A percentile compares a stretch with the other conserved stretches of the same genome.
phyloP scores from a whole-genome alignment of 1,140 invertebrate genomes.

The Pseudobourletiella spinata region DNA sequence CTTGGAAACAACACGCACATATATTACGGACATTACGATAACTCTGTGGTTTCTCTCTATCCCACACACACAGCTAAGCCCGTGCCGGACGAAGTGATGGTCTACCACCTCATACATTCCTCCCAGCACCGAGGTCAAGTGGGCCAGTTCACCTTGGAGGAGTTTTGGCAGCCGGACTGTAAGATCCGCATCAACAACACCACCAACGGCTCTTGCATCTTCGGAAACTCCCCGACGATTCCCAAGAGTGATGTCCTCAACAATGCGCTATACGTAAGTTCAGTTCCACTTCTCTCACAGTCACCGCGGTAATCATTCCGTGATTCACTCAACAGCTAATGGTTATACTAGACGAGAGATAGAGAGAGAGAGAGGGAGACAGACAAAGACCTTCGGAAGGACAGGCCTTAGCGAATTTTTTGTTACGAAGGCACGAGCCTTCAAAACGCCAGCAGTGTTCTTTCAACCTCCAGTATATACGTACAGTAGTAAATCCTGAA shows the following conservation, averaged over 20 bases:
- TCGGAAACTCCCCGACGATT: conserved; percentile 16
- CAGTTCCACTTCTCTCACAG: neutral
- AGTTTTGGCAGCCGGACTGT: conserved; percentile 56
- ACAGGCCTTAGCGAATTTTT: neutral
- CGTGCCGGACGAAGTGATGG: conserved; percentile 33
- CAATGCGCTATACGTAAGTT: conserved; percentile 34
- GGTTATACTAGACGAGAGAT: neutral
- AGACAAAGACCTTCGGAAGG: too few relatives aligned
- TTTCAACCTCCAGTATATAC: too few relatives aligned
- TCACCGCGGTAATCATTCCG: neutral
- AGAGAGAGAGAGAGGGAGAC: too few relatives aligned
- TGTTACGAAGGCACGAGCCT: neutral
- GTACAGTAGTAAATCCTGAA: too few relatives aligned
- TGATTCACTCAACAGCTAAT: neutral
- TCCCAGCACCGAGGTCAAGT: conserved; percentile 32
- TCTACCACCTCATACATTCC: conserved; percentile 36
- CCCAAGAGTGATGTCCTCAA: conserved; percentile 31
- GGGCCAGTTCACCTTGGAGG: conserved; percentile 43
- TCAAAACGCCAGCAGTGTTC: neutral
- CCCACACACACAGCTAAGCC: too few relatives aligned
- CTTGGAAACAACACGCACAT: neutral
- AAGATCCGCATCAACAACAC: conserved; percentile 59
- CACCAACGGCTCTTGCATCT: conserved; percentile 48
- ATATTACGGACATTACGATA: neutral
- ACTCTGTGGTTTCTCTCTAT: neutral